Percentiles rank a stretch among this genome's conserved stretches.
phyloP scores from a whole-genome alignment of 2,888 invertebrate species.

The Podotricha telesiphe region DNA sequence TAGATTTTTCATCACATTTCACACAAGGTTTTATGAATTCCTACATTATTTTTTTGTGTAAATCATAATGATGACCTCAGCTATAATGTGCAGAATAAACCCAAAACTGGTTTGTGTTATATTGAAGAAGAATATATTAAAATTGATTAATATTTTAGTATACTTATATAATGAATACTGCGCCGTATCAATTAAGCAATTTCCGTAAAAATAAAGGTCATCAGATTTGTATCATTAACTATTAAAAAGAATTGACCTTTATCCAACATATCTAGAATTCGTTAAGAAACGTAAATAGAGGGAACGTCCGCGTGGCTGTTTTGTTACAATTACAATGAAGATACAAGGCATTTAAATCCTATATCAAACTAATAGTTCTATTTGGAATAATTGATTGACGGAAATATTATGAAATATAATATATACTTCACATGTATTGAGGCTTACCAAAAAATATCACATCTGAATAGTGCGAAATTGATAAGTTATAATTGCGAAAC shows the following conservation, averaged over 20 bases:
- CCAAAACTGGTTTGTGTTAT: not conserved
- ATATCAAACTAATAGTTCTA: too few species aligned
- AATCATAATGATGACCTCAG: not conserved
- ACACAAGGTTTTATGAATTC: not conserved
- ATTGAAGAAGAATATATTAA: conserved; percentile 5
- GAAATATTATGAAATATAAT: too few species aligned
- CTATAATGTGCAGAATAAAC: not conserved
- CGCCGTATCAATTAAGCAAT: conserved; percentile 6
- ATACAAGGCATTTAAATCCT: not conserved
- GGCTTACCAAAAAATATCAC: not conserved
- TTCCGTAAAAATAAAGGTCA: conserved; percentile 20
- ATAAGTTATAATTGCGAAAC: conserved; percentile 32
- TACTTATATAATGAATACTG: not conserved
- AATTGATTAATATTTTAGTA: not conserved
- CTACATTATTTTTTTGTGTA: not conserved
- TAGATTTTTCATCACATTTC: not conserved
- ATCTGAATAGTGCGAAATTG: not conserved
- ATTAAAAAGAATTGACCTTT: conserved; percentile 10
- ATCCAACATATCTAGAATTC: not conserved
- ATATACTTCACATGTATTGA: too few species aligned
- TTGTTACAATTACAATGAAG: not conserved
- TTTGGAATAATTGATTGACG: too few species aligned
- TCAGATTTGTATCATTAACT: not conserved
- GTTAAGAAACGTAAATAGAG: not conserved
- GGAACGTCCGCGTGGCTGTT: not conserved